A percentile compares a stretch with the other conserved stretches of the same genome.
Conservation (phyloP, 2,888 invertebrate species). For the Ceraclea dissimilis region DNA sequence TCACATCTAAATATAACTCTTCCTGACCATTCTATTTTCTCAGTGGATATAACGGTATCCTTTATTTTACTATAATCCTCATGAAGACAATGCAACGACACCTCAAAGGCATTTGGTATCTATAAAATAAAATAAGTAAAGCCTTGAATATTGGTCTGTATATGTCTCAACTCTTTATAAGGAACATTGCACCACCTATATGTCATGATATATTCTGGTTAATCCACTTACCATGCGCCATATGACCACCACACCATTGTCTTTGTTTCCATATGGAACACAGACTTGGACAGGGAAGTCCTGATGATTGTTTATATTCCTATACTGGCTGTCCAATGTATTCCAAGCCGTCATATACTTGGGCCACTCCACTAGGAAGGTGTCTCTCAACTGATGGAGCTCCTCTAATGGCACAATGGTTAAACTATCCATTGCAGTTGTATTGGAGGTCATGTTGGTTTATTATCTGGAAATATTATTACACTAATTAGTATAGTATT, state of each 20-base stretch:
- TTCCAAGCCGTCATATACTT: constrained; percentile 4
- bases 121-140: too few relatives aligned
- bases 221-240: constrained; percentile 1
- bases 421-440: neutral
- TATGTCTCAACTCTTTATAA: too few relatives aligned
- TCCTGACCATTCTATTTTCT: neutral
- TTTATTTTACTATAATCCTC: neutral
- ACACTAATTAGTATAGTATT: too few relatives aligned
- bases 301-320: neutral
- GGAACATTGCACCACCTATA: too few relatives aligned
- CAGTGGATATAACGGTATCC: neutral
- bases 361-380: constrained; percentile 3
- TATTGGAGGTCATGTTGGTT: too few relatives aligned
- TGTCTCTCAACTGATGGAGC: constrained; percentile 2
- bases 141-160: too few relatives aligned
- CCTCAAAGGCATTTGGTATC: neutral
- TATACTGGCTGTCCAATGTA: constrained; percentile 6
- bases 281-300: constrained; percentile 14
- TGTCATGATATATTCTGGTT: too few relatives aligned
- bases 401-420: constrained; percentile 3
- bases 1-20: neutral
- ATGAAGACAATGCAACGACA: neutral
- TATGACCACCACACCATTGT: constrained; percentile 11
- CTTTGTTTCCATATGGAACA: constrained; percentile 7
- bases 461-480: neutral